Percentiles rank a stretch among this genome's conserved stretches.
Conservation (phyloP, 2,888 invertebrate genomes). For the Eretmocerus hayati region DNA sequence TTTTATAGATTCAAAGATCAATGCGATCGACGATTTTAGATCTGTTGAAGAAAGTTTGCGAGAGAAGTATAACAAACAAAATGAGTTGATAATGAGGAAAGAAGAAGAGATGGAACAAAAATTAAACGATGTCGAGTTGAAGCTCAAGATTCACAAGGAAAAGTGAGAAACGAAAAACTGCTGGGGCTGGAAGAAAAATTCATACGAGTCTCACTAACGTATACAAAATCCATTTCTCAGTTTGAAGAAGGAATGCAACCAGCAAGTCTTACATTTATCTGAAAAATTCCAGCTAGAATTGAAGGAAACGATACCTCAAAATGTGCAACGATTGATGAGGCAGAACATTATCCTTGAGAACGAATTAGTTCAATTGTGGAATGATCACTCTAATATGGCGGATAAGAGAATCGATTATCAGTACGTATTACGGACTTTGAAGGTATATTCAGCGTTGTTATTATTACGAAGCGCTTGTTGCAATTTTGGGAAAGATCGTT, state of each 20-base stretch:
- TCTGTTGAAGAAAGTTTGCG: constrained; percentile 24
- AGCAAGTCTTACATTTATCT: constrained; percentile 28
- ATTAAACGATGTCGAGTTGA: constrained; percentile 27
- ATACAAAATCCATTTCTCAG: constrained; percentile 22
- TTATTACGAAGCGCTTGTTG: too few relatives aligned
- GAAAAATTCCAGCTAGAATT: constrained; percentile 31
- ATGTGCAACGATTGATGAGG: constrained; percentile 32
- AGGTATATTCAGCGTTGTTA: too few relatives aligned
- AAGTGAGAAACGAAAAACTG: constrained; percentile 27
- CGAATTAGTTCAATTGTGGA: constrained; percentile 23
- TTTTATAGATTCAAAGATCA: constrained; percentile 34
- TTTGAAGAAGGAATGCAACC: constrained; percentile 34
- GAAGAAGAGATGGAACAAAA: constrained; percentile 26
- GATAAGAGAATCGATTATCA: not conserved
- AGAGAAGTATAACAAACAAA: constrained; percentile 26
- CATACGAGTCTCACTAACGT: not conserved
- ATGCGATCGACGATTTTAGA: constrained; percentile 37
- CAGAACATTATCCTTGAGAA: constrained; percentile 36
- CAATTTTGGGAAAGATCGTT: too few relatives aligned
- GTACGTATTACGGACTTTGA: too few relatives aligned
- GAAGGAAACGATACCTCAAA: constrained; percentile 23
- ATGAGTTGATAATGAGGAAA: constrained; percentile 23
- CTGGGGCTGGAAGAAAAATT: not conserved
- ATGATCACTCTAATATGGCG: constrained; percentile 5
- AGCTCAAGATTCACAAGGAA: constrained; percentile 32